phyloP scores from a whole-genome alignment of 1,140 invertebrate species.

The Drosophila navojoa region DNA sequence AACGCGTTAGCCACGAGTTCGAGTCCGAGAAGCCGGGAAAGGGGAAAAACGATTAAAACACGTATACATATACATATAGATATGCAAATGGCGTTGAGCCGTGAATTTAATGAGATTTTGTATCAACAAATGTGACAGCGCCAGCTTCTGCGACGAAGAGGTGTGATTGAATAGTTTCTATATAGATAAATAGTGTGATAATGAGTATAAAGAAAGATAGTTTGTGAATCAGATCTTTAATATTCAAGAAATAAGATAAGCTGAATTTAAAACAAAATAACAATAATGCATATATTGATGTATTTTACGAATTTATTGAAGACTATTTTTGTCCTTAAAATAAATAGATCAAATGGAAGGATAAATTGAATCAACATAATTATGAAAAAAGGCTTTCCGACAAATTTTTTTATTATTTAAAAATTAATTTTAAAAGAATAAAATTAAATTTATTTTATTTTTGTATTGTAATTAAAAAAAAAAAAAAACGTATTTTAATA shows the following conservation, averaged over 20 bases:
- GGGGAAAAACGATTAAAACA: conserved; percentile 41
- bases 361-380: too few relatives aligned
- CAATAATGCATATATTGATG: not conserved
- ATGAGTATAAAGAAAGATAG: too few relatives aligned
- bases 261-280: not conserved
- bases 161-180: conserved; percentile 21
- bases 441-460: too few relatives aligned
- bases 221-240: not conserved
- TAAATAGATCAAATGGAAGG: too few relatives aligned
- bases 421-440: too few relatives aligned
- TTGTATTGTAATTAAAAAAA: too few relatives aligned
- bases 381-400: too few relatives aligned
- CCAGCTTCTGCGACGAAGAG: conserved; percentile 12
- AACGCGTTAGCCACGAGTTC: conserved; percentile 25
- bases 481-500: too few relatives aligned
- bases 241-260: not conserved
- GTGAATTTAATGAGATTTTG: conserved; percentile 54
- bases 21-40: not conserved
- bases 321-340: too few relatives aligned
- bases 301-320: too few relatives aligned
- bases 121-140: conserved; percentile 43
- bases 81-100: conserved; percentile 47
- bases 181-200: too few relatives aligned
- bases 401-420: too few relatives aligned
- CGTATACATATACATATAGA: conserved; percentile 15